These are phyloP conservation scores for Agelastica alni DNA, from an alignment of 2,888 invertebrate genomes.

Conservation along the genomic window DNA sequence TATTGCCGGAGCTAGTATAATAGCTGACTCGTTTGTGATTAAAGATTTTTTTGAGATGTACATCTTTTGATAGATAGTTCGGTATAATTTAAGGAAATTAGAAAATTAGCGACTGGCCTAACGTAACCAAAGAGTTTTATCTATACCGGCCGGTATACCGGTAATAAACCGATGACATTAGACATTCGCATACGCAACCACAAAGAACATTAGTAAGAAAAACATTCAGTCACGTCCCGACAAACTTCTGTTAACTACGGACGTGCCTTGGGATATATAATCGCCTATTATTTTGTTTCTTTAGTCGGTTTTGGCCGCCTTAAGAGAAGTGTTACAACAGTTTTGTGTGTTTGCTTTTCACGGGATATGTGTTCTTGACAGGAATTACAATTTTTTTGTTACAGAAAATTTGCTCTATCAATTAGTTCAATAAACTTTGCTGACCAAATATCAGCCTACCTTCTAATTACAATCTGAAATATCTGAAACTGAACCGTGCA, in stretches of 20 bases:
- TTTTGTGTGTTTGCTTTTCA: conserved; percentile 16
- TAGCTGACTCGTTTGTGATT: too few species aligned
- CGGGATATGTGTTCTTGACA: conserved; percentile 8
- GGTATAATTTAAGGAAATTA: too few species aligned
- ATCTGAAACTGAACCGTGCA: too few species aligned
- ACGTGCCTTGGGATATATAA: conserved; percentile 47
- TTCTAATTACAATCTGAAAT: too few species aligned
- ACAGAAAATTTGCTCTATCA: too few species aligned
- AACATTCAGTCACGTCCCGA: conserved; percentile 42
- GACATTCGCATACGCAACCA: conserved; percentile 32
- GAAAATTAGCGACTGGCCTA: conserved; percentile 7
- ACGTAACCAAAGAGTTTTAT: conserved; percentile 22
- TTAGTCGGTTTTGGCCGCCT: conserved; percentile 19
- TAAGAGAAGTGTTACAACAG: conserved; percentile 21
- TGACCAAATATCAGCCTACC: too few species aligned
- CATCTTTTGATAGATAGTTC: too few species aligned
- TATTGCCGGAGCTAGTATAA: too few species aligned
- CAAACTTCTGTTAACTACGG: conserved; percentile 45
- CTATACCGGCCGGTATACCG: conserved; percentile 29
- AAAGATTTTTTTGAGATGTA: too few species aligned
- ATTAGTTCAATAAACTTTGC: too few species aligned
- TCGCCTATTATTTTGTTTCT: conserved; percentile 43
- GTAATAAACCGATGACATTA: conserved; percentile 39
- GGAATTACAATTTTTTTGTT: not conserved
- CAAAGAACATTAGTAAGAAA: conserved; percentile 33